Conservation (phyloP, 1,140 invertebrate genomes). For the Pseudoatta argentina region DNA sequence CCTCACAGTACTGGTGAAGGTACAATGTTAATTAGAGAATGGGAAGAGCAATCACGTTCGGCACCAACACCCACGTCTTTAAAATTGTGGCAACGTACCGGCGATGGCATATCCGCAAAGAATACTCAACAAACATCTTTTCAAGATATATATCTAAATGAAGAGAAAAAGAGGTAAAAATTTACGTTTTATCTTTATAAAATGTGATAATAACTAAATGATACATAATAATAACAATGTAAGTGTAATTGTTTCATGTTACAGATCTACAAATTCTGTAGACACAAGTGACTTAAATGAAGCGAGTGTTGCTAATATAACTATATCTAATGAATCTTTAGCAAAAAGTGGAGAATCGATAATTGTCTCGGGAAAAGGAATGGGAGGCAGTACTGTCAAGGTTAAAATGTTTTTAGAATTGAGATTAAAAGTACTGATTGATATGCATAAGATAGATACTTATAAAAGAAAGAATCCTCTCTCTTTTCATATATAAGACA, state of each 20-base stretch:
- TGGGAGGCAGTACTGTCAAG: constrained; percentile 84
- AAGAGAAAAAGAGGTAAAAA: constrained; percentile 79
- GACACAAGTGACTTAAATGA: constrained; percentile 80
- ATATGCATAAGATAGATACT: too few species aligned
- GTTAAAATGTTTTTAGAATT: constrained; percentile 66
- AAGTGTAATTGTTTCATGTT: constrained; percentile 25
- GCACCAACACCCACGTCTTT: constrained; percentile 87
- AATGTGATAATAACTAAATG: neutral
- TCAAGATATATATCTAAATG: constrained; percentile 78
- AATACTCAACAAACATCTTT: constrained; percentile 80
- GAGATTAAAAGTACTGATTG: neutral
- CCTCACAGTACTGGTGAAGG: constrained; percentile 86
- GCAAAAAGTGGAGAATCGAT: constrained; percentile 84
- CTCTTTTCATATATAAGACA: too few species aligned
- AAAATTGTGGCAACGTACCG: constrained; percentile 83
- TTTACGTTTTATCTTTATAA: constrained; percentile 1
- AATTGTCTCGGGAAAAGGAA: constrained; percentile 84
- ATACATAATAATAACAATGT: neutral
- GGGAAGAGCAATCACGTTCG: constrained; percentile 88
- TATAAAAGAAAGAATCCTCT: too few species aligned
- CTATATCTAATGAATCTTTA: constrained; percentile 85
- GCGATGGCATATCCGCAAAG: constrained; percentile 71
- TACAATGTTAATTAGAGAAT: constrained; percentile 83
- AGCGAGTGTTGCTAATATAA: constrained; percentile 83
- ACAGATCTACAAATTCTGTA: constrained; percentile 79